Evolutionary conservation across 2,113 vertebrate species (phyloP).

Genomic region (Glaucomys volans): DNA sequence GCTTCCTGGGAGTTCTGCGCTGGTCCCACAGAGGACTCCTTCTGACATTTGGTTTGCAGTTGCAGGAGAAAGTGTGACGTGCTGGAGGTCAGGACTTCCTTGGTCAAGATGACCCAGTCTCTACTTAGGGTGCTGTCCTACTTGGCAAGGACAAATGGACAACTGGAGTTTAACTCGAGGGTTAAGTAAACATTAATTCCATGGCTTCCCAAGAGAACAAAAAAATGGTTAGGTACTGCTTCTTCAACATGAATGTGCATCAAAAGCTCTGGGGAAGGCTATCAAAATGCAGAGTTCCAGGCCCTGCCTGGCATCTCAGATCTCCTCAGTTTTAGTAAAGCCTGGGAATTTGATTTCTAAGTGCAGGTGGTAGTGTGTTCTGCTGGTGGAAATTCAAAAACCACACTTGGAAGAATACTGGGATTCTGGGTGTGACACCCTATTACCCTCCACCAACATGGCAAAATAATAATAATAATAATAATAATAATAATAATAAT

Average conservation of each 20-base stretch:
- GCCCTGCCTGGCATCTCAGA: neutral
- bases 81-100: neutral
- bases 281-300: constrained; percentile 19
- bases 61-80: neutral
- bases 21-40: neutral
- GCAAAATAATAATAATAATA: too few relatives aligned
- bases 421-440: neutral
- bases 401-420: neutral
- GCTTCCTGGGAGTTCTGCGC: neutral
- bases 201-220: neutral
- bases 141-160: neutral
- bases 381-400: neutral
- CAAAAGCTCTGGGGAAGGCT: neutral
- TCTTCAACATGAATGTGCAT: neutral
- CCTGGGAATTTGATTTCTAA: constrained; percentile 30
- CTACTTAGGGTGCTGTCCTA: neutral
- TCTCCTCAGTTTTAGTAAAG: neutral
- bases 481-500: too few relatives aligned
- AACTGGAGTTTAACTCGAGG: neutral
- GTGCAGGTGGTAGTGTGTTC: neutral
- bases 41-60: neutral
- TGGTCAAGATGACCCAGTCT: neutral
- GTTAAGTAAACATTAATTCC: neutral
- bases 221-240: neutral
- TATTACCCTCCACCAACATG: neutral